A percentile compares a stretch with the other conserved stretches of the same genome.
Conservation (phyloP, 2,797 vertebrate species). For the Emydoidea blandingii region DNA sequence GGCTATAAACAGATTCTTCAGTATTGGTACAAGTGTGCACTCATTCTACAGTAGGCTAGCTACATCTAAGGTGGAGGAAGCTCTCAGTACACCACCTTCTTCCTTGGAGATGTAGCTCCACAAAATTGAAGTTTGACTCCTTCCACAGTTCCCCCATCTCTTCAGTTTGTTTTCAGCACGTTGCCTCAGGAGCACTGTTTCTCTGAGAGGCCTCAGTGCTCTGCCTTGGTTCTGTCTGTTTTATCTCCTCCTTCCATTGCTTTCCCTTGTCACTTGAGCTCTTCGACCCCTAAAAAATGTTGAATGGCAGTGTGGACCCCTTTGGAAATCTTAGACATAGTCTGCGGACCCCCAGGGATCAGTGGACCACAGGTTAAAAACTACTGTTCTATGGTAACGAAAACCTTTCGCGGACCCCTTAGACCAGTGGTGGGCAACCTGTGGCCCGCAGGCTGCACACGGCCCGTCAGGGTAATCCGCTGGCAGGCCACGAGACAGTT, state of each 20-base stretch:
- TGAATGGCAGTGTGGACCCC: neutral
- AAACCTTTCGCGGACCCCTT: neutral
- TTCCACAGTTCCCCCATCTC: neutral
- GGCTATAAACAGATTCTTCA: neutral
- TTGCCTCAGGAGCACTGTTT: neutral
- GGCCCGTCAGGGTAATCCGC: too few relatives aligned
- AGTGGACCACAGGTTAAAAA: neutral
- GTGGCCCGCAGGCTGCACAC: too few relatives aligned
- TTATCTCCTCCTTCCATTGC: constrained; percentile 27
- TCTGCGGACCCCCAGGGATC: neutral
- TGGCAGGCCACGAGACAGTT: too few relatives aligned
- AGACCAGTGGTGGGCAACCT: neutral
- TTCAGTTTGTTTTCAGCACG: neutral
- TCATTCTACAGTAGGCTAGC: neutral
- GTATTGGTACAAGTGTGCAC: neutral
- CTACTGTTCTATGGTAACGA: neutral
- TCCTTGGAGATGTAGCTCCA: neutral
- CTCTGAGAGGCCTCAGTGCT: neutral
- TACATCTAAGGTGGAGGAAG: neutral
- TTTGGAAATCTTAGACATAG: neutral
- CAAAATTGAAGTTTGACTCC: neutral
- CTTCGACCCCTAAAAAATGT: neutral
- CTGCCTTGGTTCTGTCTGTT: constrained; percentile 3
- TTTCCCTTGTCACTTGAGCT: constrained; percentile 29
- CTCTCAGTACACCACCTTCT: neutral